These are phyloP conservation scores for Pocillopora verrucosa DNA, from an alignment of 64 coral and sea anemone genomes.

Conservation along the genomic window DNA sequence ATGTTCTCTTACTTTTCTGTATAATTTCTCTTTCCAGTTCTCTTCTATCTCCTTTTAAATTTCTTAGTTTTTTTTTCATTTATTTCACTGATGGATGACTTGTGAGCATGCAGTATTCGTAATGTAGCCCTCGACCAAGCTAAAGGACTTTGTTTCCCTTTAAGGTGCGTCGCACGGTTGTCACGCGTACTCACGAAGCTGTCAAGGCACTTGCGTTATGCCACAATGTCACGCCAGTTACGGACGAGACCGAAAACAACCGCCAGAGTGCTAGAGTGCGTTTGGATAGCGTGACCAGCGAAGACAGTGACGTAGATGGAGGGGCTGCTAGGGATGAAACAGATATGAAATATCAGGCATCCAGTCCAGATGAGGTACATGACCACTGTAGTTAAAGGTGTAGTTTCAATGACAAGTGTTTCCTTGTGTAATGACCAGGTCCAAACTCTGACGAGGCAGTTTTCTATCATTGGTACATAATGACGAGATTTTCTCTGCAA, in stretches of 20 bases:
- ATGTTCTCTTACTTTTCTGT: no score
- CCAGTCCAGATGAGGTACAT: constrained; percentile 96
- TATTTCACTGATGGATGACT: no score
- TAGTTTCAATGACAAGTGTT: no score
- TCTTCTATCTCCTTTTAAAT: no score
- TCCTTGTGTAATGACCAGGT: no score
- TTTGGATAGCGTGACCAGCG: constrained; percentile 64
- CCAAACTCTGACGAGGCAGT: no score
- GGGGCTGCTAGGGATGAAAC: constrained; percentile 29
- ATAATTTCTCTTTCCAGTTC: no score
- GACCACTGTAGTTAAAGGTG: no score
- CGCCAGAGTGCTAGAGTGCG: neutral
- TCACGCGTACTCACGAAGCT: constrained; percentile 78
- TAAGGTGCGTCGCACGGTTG: constrained; percentile 83
- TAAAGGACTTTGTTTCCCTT: neutral
- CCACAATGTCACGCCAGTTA: constrained; percentile 84
- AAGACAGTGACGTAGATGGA: constrained; percentile 67
- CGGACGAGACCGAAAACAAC: constrained; percentile 4
- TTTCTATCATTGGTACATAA: no score
- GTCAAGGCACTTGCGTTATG: constrained; percentile 88
- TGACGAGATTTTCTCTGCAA: no score
- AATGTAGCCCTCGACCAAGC: neutral
- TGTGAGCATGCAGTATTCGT: neutral
- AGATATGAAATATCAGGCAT: constrained; percentile 82
- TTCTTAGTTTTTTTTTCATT: no score